Evolutionary conservation across 2,113 vertebrate species (phyloP).

Genomic region (Oncorhynchus keta): DNA sequence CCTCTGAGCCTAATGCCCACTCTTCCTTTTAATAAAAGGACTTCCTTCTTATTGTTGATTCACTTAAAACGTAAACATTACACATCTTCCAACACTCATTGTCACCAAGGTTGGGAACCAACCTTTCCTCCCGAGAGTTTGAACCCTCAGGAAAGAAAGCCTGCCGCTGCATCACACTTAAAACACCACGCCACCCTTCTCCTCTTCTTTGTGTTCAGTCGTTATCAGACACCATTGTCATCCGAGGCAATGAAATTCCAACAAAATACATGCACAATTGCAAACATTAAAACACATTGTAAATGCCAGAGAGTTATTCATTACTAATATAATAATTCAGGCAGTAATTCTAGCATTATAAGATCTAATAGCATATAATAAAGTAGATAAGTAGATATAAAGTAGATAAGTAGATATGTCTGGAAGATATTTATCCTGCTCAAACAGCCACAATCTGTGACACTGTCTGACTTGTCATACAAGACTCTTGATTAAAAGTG

Average conservation of each 20-base stretch:
- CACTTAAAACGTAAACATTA: constrained; percentile 13
- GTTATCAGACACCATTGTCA: no score
- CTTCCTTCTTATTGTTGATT: constrained; percentile 13
- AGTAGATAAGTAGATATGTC: not conserved
- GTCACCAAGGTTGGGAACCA: constrained; percentile 2
- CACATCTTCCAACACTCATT: constrained; percentile 8
- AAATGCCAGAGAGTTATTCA: no score
- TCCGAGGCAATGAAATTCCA: no score
- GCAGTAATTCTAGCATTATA: no score
- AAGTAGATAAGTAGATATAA: no score
- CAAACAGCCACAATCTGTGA: not conserved
- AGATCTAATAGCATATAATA: no score
- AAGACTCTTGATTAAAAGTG: not conserved
- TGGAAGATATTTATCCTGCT: not conserved
- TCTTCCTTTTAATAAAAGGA: constrained; percentile 13
- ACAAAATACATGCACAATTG: no score
- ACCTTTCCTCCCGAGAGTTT: not conserved
- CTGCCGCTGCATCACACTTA: not conserved
- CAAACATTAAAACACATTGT: no score
- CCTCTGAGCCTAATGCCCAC: constrained; percentile 2
- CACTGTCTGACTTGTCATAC: not conserved
- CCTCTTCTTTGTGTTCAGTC: no score
- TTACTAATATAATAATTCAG: no score
- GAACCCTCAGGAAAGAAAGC: not conserved
- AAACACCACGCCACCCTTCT: no score